Evolutionary conservation across 2,797 vertebrate genomes (phyloP).

Genomic region (Coreius guichenoti): DNA sequence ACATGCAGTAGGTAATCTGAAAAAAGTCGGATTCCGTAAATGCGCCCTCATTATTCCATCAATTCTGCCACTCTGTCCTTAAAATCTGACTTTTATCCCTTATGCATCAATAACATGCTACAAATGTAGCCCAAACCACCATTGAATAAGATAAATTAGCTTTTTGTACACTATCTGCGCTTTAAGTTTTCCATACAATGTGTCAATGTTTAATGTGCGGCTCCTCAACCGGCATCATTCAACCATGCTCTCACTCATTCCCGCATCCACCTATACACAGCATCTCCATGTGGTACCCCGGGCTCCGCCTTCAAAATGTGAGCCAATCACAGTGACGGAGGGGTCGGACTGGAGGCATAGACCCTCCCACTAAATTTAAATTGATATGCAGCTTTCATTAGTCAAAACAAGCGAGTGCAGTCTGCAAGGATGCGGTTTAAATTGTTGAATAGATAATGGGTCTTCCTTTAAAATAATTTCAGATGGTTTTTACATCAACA

Average conservation of each 20-base stretch:
- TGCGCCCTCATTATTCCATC: constrained; percentile 73
- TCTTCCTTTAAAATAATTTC: background rate
- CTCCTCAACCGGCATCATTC: constrained; percentile 58
- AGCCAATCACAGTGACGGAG: constrained; percentile 63
- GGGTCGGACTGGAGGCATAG: constrained; percentile 42
- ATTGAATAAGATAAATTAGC: background rate
- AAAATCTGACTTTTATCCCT: constrained; percentile 9
- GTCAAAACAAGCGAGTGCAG: background rate
- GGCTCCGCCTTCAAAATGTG: constrained; percentile 61
- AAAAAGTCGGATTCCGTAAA: constrained; percentile 58
- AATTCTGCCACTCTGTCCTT: constrained; percentile 59
- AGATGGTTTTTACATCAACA: background rate
- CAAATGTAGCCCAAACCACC: background rate
- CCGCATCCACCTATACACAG: constrained; percentile 64
- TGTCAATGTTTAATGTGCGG: constrained; percentile 40
- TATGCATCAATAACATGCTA: constrained; percentile 28
- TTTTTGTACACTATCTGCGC: constrained; percentile 1
- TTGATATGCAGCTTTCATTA: constrained; percentile 25
- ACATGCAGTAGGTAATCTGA: constrained; percentile 54
- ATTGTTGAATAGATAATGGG: background rate
- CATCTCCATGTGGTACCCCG: constrained; percentile 69
- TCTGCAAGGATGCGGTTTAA: background rate
- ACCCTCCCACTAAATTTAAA: constrained; percentile 62
- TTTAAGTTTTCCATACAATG: constrained; percentile 39
- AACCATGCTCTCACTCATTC: constrained; percentile 61